Evolutionary conservation across 2,113 vertebrate species (phyloP).

Genomic region (Zosterops lateralis): DNA sequence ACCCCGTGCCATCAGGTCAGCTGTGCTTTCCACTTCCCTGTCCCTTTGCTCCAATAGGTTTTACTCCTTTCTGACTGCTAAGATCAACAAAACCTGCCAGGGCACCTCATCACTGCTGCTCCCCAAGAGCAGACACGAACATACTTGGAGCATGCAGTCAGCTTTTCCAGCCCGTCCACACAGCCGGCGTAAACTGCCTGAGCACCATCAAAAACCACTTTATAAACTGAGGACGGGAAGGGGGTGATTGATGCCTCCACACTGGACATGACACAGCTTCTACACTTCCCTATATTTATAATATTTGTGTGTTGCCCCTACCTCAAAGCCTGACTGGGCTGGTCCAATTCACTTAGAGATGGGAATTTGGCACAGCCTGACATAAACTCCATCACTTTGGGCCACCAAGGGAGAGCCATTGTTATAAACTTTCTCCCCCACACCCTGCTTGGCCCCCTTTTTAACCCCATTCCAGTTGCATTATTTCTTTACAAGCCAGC

Average conservation of each 20-base stretch:
- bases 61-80: neutral
- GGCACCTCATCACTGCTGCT: neutral
- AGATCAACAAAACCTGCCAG: constrained; percentile 39
- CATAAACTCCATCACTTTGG: constrained; percentile 44
- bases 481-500: constrained; percentile 93
- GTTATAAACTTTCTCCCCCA: constrained; percentile 61
- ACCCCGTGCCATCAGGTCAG: neutral
- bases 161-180: constrained; percentile 48
- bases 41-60: neutral
- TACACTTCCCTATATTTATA: constrained; percentile 31
- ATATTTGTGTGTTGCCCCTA: constrained; percentile 11
- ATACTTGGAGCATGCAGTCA: constrained; percentile 52
- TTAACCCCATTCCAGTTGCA: constrained; percentile 65
- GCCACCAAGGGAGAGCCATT: constrained; percentile 83
- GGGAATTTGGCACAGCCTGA: constrained; percentile 42
- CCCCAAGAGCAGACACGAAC: constrained; percentile 6
- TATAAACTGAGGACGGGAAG: constrained; percentile 53
- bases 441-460: constrained; percentile 36
- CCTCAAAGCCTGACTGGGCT: constrained; percentile 22
- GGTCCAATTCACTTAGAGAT: constrained; percentile 30
- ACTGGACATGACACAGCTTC: constrained; percentile 41
- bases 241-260: constrained; percentile 56
- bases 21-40: neutral
- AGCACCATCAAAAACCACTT: constrained; percentile 62
- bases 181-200: constrained; percentile 37